Percentiles rank a stretch among this genome's conserved stretches.
Conservation (phyloP, 1,140 invertebrate species). For the Sogatella furcifera region DNA sequence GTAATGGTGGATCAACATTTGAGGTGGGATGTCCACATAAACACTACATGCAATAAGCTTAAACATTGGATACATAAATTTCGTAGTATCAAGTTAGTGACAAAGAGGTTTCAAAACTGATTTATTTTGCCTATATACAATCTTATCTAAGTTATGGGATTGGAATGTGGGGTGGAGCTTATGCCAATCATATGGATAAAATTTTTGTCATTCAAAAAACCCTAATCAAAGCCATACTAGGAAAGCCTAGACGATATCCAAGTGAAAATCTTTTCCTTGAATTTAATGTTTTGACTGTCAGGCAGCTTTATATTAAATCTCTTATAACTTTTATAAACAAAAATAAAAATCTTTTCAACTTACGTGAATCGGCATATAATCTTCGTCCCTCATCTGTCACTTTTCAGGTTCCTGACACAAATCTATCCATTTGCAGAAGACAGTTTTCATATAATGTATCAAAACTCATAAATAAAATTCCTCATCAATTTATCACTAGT, state of each 20-base stretch:
- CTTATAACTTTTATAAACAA: not conserved
- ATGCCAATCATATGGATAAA: not conserved
- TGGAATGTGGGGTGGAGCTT: not conserved
- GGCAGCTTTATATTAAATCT: not conserved
- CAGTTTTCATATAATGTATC: not conserved
- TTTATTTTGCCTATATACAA: not conserved
- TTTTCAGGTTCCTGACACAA: too few species aligned
- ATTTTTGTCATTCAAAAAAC: not conserved
- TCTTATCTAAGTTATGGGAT: not conserved
- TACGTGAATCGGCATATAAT: not conserved
- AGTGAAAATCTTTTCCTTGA: not conserved
- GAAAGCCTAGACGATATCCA: not conserved
- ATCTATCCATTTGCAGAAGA: not conserved
- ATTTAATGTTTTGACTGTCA: not conserved
- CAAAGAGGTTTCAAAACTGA: not conserved
- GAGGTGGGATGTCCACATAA: not conserved
- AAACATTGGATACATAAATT: not conserved
- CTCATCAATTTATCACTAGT: not conserved
- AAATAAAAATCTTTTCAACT: not conserved
- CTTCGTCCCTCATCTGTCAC: not conserved
- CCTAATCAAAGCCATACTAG: not conserved
- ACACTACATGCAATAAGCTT: not conserved
- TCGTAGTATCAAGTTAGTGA: not conserved
- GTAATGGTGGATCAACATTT: not conserved
- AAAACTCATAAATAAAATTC: not conserved